Base-by-base conservation (phyloP, 2,888 invertebrate genomes). In the Chloroclystis v-ata region DNA sequence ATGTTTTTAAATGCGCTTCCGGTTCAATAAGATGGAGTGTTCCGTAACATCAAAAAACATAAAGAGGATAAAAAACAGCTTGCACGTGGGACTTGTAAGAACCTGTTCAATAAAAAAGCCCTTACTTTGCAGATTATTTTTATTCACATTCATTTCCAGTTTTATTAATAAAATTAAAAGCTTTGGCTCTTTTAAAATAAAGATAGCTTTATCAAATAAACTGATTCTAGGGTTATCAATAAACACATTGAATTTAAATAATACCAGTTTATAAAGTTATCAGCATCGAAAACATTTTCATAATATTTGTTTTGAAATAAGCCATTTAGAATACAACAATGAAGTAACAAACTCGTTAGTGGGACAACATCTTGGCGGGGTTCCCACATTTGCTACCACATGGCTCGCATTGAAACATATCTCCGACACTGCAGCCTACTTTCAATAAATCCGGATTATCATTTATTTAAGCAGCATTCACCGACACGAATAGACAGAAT, bases 331-430 rank as follows among this genome's bases (percentile, higher is more conserved):
- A 72, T 68, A 69, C 65, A 77, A 82, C 81, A 84, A 83, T 82
- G 75, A 74, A 78, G 77, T 82, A 82, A 82, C 81, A 72, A 75
- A 77, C 69, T 79, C 77, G 81, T 85, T 82, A 81, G 78, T 80
- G 72, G 79, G 75, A 78, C 82, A 80, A 72, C 72, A 69, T 82
- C 81, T 86, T 85, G 86, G 86, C 85, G 79, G 78, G 76, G 82
- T 84, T 86, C 86, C 86, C 86, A 86, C 84, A 85, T 82, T 82
- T 74, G 77, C 78, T 73, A 79, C 76, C 83, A 86, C 82, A 80
- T 87, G 85, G 78, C 74, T 75, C 73, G 72, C 73, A 79, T 77
- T 78, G 75, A 75, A 81, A 81, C 75, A 75, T 74, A 72, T 75
- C 72, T 52, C 50, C 39, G 30, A 35, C 50, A 74, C 69, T 71